Evolutionary conservation across 2,797 vertebrate genomes (phyloP).

Genomic region (Smutsia temminckii): DNA sequence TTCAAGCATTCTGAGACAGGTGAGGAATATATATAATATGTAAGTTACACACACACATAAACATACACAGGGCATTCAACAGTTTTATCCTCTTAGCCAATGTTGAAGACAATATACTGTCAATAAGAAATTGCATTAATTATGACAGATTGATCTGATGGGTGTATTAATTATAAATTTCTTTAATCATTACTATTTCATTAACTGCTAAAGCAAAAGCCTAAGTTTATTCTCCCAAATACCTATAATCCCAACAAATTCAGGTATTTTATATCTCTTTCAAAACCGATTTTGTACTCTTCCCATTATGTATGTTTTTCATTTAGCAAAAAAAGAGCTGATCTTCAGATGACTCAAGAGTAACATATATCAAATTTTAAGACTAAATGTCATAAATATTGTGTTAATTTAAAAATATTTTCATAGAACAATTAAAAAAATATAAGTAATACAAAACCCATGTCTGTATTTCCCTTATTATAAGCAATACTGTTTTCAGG

Average conservation of each 20-base stretch:
- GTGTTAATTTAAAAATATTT: constrained; percentile 27
- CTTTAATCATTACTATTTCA: constrained; percentile 7
- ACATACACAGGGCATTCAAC: not conserved
- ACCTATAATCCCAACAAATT: not conserved
- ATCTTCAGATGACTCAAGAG: constrained; percentile 12
- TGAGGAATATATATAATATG: constrained; percentile 31
- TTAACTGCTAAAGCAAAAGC: not conserved
- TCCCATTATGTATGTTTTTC: constrained; percentile 26
- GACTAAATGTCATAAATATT: constrained; percentile 3
- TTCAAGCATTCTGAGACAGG: constrained; percentile 77
- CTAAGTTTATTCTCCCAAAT: constrained; percentile 12
- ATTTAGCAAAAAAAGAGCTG: constrained; percentile 44
- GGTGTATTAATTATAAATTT: not conserved
- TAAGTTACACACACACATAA: constrained; percentile 18
- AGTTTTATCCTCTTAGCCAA: not conserved
- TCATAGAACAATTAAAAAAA: constrained; percentile 45
- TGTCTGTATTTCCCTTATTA: not conserved
- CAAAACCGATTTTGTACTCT: constrained; percentile 22
- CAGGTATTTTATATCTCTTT: not conserved
- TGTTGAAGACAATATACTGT: not conserved
- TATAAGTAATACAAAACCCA: not conserved
- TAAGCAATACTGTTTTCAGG: not conserved
- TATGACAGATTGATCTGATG: not conserved
- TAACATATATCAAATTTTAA: constrained; percentile 9
- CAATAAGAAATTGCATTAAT: not conserved